Conservation (phyloP, 2,888 invertebrate genomes). For the Melinaea marsaeus region DNA sequence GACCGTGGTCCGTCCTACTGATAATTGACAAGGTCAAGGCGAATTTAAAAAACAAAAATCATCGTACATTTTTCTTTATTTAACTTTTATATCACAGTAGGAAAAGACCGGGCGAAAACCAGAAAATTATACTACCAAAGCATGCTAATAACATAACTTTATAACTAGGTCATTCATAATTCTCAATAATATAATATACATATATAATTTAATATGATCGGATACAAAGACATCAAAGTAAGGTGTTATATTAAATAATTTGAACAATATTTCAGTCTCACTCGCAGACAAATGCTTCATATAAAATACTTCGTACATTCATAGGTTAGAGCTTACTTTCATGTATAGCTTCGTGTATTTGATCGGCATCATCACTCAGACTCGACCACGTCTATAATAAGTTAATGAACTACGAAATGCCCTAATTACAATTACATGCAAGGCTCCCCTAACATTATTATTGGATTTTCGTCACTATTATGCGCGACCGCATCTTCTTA, state of each 20-base stretch:
- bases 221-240: conserved; percentile 57
- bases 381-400: conserved; percentile 72
- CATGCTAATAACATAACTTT: conserved; percentile 71
- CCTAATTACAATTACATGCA: conserved; percentile 73
- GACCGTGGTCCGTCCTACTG: conserved; percentile 61
- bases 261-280: conserved; percentile 76
- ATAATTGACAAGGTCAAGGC: conserved; percentile 63
- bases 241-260: conserved; percentile 61
- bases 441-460: conserved; percentile 72
- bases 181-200: conserved; percentile 35
- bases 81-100: conserved; percentile 69
- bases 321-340: conserved; percentile 47
- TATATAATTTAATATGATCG: conserved; percentile 39
- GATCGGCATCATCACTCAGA: conserved; percentile 64
- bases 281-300: conserved; percentile 70
- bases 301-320: conserved; percentile 69
- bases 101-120: conserved; percentile 76
- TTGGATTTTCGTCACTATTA: conserved; percentile 77
- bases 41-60: conserved; percentile 53
- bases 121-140: conserved; percentile 70
- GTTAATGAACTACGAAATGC: conserved; percentile 75
- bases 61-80: conserved; percentile 43
- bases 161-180: conserved; percentile 56
- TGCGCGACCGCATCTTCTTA: conserved; percentile 78
- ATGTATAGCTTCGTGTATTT: conserved; percentile 58